Conservation (phyloP, 2,797 vertebrate species). For the Rhinichthys osculus region DNA sequence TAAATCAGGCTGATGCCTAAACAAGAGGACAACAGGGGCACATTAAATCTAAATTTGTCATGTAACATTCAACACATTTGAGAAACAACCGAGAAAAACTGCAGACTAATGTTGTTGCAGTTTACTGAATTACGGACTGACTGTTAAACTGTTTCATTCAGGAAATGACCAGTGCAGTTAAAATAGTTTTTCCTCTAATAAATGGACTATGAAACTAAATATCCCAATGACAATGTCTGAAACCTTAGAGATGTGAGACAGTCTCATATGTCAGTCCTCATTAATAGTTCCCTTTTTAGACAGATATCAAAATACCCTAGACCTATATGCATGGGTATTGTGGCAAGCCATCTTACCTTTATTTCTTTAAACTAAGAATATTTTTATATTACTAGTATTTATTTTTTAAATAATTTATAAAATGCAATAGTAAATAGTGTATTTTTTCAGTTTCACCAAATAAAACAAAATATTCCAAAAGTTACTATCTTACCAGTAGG, state of each 20-base stretch:
- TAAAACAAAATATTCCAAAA: neutral
- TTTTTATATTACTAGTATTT: neutral
- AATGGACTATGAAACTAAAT: neutral
- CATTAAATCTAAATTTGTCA: neutral
- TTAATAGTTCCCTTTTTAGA: neutral
- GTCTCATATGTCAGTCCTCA: neutral
- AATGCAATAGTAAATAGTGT: neutral
- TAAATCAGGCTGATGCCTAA: constrained; percentile 36
- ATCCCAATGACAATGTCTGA: neutral
- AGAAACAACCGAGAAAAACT: constrained; percentile 27
- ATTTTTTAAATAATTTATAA: neutral
- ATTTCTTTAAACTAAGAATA: neutral
- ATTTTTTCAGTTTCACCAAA: neutral
- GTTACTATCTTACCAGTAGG: neutral
- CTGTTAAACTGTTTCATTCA: neutral
- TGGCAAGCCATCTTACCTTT: neutral
- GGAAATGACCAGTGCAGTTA: neutral
- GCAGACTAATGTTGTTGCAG: neutral
- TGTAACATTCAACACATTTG: neutral
- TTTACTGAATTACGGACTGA: neutral
- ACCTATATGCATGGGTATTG: neutral
- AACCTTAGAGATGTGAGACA: neutral
- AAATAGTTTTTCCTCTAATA: neutral
- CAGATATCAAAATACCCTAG: neutral
- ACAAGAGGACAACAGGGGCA: neutral